Base-by-base conservation (phyloP, 2,113 vertebrate genomes). In the Oryzias celebensis region DNA sequence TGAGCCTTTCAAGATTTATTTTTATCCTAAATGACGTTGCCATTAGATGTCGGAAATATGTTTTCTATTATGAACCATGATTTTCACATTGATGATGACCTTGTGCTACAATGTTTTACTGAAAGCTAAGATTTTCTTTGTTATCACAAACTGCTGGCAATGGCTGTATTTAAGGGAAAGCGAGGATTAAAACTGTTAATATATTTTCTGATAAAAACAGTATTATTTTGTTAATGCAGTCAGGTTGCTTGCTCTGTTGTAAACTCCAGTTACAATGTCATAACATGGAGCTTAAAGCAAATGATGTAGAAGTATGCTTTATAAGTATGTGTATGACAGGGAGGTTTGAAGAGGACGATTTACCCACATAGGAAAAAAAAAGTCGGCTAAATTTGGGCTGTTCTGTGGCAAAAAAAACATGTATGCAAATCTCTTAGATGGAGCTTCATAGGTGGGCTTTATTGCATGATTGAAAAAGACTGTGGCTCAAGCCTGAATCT, bases 181-280 rank as follows among this genome's bases (percentile, higher is more conserved):
- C 3, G 53, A 77, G 62, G 76, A 85, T 84, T 72, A 89, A 82
- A 87, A 85, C 74, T 78, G 83, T 84, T 91, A 80, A 88, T 92
- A 92, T 93, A 92, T 92, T 92, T 93, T 92, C 88, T 85, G 74
- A 88, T 80, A 87, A 80, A 73, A 90, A 85, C 87, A 91, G 91
- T 93, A 89, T 93, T 92, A 92, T 93, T 93, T 93, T 92, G 85
- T 88, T 90, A 92, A 90, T 79, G 87, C 76, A 52, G 89, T 90
- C 81, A 77, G 73, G 88, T 92, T 92, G 91, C 90, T 93, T 92
- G 90, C 92, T 90, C 90, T 92, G 90, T 90, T 82, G 77, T 91
- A 78, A 87, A 82, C 85, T 85, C 82, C 47, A 80, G 85, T 81
- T 81, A 79, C 75, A 91, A 75, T 85, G 87, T 90, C 83, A 88